Evolutionary conservation across 2,888 invertebrate genomes (phyloP).

Genomic region (Dynastes hyllus): DNA sequence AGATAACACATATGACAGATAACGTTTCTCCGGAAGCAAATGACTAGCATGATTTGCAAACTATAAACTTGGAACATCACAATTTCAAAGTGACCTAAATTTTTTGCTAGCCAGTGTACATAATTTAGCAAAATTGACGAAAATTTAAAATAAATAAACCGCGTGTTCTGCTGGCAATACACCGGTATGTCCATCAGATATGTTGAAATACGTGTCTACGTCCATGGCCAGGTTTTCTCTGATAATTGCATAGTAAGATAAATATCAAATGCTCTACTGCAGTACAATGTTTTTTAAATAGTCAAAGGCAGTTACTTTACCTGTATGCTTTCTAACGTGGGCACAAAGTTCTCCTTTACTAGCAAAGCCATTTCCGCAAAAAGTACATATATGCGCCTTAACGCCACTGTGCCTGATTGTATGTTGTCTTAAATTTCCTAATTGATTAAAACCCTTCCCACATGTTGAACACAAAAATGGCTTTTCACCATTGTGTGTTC

Average conservation of each 20-base stretch:
- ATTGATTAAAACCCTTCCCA: slow-evolving; percentile 71
- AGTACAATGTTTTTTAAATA: not conserved
- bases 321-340: slow-evolving; percentile 70
- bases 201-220: too few species aligned
- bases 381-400: slow-evolving; percentile 71
- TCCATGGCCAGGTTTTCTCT: too few species aligned
- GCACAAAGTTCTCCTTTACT: slow-evolving; percentile 71
- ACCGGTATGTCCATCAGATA: too few species aligned
- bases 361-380: slow-evolving; percentile 71
- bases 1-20: too few species aligned
- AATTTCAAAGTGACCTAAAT: too few species aligned
- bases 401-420: slow-evolving; percentile 70
- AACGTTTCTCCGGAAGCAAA: too few species aligned
- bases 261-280: not conserved
- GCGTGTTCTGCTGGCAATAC: too few species aligned
- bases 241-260: not conserved
- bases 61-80: too few species aligned
- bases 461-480: slow-evolving; percentile 71
- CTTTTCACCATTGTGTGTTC: slow-evolving; percentile 71
- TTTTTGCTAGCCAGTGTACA: too few species aligned
- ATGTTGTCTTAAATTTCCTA: slow-evolving; percentile 70
- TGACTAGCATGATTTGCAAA: too few species aligned
- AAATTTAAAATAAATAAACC: too few species aligned
- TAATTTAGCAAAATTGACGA: too few species aligned
- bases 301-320: slow-evolving; percentile 30